phyloP scores from a whole-genome alignment of 2,888 invertebrate genomes.

The Chaitophorus viminalis region DNA sequence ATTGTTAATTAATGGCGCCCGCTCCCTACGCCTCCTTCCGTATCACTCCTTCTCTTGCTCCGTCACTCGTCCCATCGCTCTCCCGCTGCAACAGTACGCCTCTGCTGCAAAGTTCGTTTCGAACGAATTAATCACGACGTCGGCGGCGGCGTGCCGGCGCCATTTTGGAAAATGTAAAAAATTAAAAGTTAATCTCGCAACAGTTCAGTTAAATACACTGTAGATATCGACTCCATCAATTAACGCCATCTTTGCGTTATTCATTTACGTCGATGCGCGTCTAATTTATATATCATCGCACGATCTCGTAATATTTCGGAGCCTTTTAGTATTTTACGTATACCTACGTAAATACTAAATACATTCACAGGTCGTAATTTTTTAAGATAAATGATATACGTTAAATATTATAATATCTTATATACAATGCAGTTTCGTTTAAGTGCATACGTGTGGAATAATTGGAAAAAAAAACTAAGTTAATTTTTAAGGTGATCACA shows the following conservation, averaged over 20 bases:
- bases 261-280: background rate
- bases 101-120: slow-evolving; percentile 47
- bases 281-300: background rate
- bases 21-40: background rate
- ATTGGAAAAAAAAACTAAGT: too few relatives aligned
- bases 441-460: too few relatives aligned
- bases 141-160: slow-evolving; percentile 20
- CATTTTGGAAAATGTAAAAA: slow-evolving; percentile 54
- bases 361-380: too few relatives aligned
- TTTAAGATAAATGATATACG: too few relatives aligned
- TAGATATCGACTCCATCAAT: slow-evolving; percentile 20
- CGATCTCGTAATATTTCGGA: background rate
- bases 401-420: too few relatives aligned
- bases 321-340: background rate
- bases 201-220: slow-evolving; percentile 37
- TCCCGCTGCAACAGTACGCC: background rate
- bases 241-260: slow-evolving; percentile 13
- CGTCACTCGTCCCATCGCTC: background rate
- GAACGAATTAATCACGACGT: slow-evolving; percentile 58
- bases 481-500: too few relatives aligned
- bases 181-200: slow-evolving; percentile 30
- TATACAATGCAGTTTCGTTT: too few relatives aligned
- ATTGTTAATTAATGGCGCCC: slow-evolving; percentile 62
- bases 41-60: background rate
- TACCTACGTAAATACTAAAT: too few relatives aligned